Percentiles rank a stretch among this genome's conserved stretches.
phyloP scores from a whole-genome alignment of 2,797 vertebrate genomes.

The Oryzias dopingdopingensis region DNA sequence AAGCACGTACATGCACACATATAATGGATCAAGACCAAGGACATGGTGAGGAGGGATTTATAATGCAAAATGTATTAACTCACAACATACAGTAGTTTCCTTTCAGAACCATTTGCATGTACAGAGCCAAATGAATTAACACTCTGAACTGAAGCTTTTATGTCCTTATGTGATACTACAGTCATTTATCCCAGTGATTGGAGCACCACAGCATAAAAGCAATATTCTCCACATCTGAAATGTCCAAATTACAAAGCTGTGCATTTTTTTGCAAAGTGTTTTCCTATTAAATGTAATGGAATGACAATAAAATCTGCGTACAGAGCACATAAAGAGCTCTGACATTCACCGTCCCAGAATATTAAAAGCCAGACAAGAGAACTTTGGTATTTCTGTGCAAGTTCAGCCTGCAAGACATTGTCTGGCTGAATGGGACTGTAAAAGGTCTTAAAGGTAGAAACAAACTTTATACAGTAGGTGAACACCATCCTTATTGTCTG shows the following conservation, averaged over 20 bases:
- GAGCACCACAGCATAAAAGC: too few relatives aligned
- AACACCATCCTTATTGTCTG: too few relatives aligned
- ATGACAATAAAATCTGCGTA: neutral
- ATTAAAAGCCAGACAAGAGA: conserved; percentile 17
- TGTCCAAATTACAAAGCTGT: neutral
- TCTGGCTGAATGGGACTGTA: conserved; percentile 9
- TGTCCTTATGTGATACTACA: neutral
- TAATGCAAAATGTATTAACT: neutral
- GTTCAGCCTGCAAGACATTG: conserved; percentile 25
- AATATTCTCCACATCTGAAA: too few relatives aligned
- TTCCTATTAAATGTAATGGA: neutral
- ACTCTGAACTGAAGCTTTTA: neutral
- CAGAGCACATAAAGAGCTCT: neutral
- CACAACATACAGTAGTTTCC: neutral
- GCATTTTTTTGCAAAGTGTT: neutral
- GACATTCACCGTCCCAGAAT: neutral
- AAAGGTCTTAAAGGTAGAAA: too few relatives aligned
- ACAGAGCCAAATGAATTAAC: conserved; percentile 1
- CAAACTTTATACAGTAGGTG: too few relatives aligned
- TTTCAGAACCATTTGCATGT: neutral
- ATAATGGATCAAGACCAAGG: conserved; percentile 42
- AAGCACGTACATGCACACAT: conserved; percentile 34
- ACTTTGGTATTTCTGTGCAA: conserved; percentile 10
- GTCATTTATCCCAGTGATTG: neutral
- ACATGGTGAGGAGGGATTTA: conserved; percentile 19